Evolutionary conservation across 2,888 invertebrate genomes (phyloP).

Genomic region (Lacanobia wlatinum): DNA sequence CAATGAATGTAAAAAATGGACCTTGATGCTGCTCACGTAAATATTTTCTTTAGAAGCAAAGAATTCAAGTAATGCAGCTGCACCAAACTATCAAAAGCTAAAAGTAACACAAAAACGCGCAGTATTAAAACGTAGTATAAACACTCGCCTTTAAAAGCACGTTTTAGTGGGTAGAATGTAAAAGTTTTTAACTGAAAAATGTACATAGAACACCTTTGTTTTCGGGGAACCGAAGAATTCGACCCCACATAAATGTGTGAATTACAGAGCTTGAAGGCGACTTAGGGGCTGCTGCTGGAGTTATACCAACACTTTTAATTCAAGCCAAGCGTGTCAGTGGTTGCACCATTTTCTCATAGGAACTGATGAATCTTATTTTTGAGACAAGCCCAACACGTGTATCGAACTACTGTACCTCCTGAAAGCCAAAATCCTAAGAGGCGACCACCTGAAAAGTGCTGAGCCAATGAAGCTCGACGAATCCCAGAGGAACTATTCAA

Average conservation of each 20-base stretch:
- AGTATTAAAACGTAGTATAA: conserved; percentile 54
- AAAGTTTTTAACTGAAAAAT: conserved; percentile 51
- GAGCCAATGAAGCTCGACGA: background rate
- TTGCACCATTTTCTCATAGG: background rate
- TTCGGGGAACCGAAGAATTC: conserved; percentile 37
- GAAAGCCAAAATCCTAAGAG: background rate
- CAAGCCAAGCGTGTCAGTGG: background rate
- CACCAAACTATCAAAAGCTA: conserved; percentile 27
- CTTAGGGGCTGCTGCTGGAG: background rate
- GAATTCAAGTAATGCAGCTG: conserved; percentile 30
- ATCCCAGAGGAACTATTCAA: no score
- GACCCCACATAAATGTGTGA: conserved; percentile 28
- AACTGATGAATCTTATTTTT: background rate
- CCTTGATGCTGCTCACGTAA: background rate
- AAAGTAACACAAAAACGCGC: conserved; percentile 39
- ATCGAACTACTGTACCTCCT: no score
- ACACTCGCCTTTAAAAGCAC: conserved; percentile 42
- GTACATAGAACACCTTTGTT: conserved; percentile 22
- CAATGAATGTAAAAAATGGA: background rate
- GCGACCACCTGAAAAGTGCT: background rate
- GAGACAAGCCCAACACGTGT: background rate
- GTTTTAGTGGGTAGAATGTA: conserved; percentile 33
- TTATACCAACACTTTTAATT: background rate
- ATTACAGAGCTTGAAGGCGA: background rate
- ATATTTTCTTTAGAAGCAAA: conserved; percentile 23